phyloP scores from a whole-genome alignment of 2,888 invertebrate genomes.

The Himalopsyche kuldschensis region DNA sequence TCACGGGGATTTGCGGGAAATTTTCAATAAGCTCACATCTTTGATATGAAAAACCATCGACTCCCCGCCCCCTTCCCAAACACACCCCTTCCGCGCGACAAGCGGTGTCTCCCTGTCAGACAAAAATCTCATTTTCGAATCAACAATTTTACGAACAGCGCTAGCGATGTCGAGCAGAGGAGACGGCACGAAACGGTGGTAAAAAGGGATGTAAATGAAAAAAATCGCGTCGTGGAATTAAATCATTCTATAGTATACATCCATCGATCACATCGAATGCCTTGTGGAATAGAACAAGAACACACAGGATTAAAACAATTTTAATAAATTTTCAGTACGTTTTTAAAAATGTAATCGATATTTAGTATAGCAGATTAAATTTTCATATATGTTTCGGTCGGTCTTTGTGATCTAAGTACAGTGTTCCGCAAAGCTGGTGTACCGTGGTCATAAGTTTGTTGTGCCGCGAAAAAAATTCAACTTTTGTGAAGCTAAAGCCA shows the following conservation, averaged over 20 bases:
- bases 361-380: too few relatives aligned
- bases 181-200: background rate
- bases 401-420: too few relatives aligned
- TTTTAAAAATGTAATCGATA: too few relatives aligned
- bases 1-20: background rate
- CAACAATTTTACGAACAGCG: background rate
- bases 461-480: too few relatives aligned
- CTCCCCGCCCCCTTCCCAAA: background rate
- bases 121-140: background rate
- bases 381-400: too few relatives aligned
- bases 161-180: background rate
- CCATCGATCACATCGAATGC: background rate
- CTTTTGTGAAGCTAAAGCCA: too few relatives aligned
- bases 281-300: too few relatives aligned
- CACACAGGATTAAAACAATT: too few relatives aligned
- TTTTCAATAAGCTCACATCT: background rate
- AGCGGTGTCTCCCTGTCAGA: background rate
- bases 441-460: too few relatives aligned
- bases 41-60: background rate
- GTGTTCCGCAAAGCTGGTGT: too few relatives aligned
- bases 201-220: background rate
- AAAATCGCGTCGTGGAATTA: background rate
- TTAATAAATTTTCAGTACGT: too few relatives aligned
- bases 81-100: background rate
- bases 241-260: background rate